Evolutionary conservation across 53 echinoderm and acorn worm species (phyloP).

Genomic region (Holothuria scabra): DNA sequence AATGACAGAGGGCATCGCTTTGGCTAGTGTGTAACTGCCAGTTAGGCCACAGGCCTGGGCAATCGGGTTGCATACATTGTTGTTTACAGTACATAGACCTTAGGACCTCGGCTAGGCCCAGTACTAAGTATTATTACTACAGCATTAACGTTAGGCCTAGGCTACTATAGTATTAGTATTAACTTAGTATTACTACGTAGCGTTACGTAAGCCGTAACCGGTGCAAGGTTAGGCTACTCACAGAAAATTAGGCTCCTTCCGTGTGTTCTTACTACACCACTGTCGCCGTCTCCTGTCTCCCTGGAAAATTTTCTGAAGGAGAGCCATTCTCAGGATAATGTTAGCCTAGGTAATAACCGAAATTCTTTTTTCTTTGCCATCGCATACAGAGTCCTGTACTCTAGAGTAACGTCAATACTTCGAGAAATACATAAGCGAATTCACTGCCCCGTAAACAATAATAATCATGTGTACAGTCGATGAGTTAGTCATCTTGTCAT

Average conservation of each 20-base stretch:
- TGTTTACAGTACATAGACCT: too few relatives aligned
- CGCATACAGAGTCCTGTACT: background rate
- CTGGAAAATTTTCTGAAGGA: constrained; percentile 23
- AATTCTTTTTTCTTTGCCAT: constrained; percentile 13
- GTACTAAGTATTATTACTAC: too few relatives aligned
- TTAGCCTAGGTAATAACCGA: background rate
- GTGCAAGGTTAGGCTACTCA: background rate
- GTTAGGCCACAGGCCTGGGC: too few relatives aligned
- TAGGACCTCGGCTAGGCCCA: too few relatives aligned
- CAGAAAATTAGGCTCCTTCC: constrained; percentile 27
- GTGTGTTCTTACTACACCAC: background rate
- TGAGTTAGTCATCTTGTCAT: background rate
- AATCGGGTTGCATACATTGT: too few relatives aligned
- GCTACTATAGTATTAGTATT: too few relatives aligned
- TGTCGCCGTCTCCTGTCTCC: constrained; percentile 12
- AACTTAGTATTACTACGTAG: background rate
- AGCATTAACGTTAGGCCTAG: too few relatives aligned
- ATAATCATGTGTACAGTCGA: constrained; percentile 17
- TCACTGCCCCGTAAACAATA: constrained; percentile 22
- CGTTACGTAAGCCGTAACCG: background rate
- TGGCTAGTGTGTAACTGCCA: too few relatives aligned
- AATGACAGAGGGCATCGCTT: too few relatives aligned
- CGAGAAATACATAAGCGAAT: background rate
- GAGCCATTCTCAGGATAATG: constrained; percentile 2
- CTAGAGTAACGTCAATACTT: background rate